A percentile compares a stretch with the other conserved stretches of the same genome.
phyloP scores from a whole-genome alignment of 2,797 vertebrate species.

The Phrynocephalus vlangalii region DNA sequence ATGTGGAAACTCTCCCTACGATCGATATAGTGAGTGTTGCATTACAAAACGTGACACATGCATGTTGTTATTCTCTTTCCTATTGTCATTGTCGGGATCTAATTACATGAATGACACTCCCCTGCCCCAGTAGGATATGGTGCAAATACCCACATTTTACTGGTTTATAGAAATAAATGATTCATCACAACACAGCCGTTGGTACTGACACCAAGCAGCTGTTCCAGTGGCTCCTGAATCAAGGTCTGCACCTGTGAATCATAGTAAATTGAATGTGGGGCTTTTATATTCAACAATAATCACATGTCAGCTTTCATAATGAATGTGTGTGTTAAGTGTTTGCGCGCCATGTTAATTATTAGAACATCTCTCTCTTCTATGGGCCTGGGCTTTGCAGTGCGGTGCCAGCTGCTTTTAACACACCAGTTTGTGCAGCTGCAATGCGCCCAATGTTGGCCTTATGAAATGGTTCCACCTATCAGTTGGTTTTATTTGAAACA shows the following conservation, averaged over 20 bases:
- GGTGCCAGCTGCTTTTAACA: conserved; percentile 25
- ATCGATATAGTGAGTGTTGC: background rate
- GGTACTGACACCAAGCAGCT: conserved; percentile 53
- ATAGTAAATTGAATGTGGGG: conserved; percentile 25
- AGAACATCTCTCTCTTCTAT: conserved; percentile 28
- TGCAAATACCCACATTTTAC: conserved; percentile 13
- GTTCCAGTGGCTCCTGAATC: conserved; percentile 53
- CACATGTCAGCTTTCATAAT: conserved; percentile 39
- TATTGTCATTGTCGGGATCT: conserved; percentile 22
- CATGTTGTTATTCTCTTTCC: background rate
- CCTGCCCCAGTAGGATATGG: background rate
- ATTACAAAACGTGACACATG: background rate
- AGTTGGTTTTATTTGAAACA: background rate
- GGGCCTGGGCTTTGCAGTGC: conserved; percentile 9
- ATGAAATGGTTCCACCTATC: background rate
- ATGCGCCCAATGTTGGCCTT: conserved; percentile 4
- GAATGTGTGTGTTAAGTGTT: conserved; percentile 52
- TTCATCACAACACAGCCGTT: conserved; percentile 50
- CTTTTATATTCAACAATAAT: conserved; percentile 42
- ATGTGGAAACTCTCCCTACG: background rate
- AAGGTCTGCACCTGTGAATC: conserved; percentile 57
- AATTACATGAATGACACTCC: conserved; percentile 23
- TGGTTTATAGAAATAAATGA: conserved; percentile 54
- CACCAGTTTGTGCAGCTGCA: conserved; percentile 26
- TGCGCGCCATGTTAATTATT: conserved; percentile 58